These are phyloP conservation scores for Sitta europaea DNA, from an alignment of 2,113 vertebrate genomes.

Conservation along the genomic window DNA sequence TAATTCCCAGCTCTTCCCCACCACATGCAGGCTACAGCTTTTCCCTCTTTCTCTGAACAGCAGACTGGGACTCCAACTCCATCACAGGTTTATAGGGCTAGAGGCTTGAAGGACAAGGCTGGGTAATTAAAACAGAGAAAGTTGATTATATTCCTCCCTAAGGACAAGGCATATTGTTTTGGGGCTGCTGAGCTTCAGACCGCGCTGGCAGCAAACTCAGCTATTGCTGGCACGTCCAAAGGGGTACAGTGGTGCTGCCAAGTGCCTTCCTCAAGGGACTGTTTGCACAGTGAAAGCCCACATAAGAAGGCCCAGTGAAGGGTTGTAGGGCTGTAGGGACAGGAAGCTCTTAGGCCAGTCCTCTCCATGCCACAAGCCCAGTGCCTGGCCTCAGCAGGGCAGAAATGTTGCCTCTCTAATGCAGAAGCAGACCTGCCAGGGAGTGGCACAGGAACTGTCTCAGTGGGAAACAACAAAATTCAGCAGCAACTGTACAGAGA, in stretches of 20 bases:
- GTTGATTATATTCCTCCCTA: not conserved
- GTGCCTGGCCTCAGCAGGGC: not conserved
- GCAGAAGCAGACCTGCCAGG: not conserved
- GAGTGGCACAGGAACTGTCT: rapidly evolving
- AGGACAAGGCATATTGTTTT: not conserved
- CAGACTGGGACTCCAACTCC: not conserved
- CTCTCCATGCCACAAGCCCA: not conserved
- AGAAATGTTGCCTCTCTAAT: not conserved
- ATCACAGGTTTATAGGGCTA: not conserved
- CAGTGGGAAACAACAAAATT: not conserved
- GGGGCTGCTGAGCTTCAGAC: not conserved
- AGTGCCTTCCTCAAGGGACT: not conserved
- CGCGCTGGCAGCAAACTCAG: not conserved
- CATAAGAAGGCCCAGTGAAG: not conserved
- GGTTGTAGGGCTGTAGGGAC: rapidly evolving
- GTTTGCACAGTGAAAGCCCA: not conserved
- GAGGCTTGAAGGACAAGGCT: not conserved
- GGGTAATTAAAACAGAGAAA: not conserved
- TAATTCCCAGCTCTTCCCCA: not conserved
- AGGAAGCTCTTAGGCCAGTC: not conserved
- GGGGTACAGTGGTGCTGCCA: not conserved
- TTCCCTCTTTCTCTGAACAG: not conserved
- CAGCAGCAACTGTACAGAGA: not conserved
- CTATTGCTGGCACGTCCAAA: not conserved
- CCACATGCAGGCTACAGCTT: not conserved